phyloP scores from a whole-genome alignment of 1,140 invertebrate genomes.

The Dolichoris vasculosae region DNA sequence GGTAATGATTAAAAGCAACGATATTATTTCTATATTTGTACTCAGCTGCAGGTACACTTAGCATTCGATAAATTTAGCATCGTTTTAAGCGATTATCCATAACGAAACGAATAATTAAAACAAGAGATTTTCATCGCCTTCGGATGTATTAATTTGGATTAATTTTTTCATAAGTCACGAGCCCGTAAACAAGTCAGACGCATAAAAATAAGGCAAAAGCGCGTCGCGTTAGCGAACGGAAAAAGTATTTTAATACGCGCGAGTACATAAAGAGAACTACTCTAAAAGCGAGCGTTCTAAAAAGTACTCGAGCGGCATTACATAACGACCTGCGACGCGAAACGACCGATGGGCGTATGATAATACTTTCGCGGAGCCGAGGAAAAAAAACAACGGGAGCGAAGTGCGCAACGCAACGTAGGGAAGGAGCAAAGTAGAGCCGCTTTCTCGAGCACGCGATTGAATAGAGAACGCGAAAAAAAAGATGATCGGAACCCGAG shows the following conservation, averaged over 20 bases:
- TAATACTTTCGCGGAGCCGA: background rate
- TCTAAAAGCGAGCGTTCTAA: background rate
- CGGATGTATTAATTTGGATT: too few relatives aligned
- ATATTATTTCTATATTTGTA: too few relatives aligned
- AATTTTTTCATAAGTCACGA: too few relatives aligned
- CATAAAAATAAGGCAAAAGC: too few relatives aligned
- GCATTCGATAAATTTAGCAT: too few relatives aligned
- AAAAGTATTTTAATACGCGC: background rate
- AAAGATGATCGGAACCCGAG: background rate
- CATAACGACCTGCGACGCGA: background rate
- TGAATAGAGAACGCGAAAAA: background rate
- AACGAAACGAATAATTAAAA: background rate
- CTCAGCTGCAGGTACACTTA: too few relatives aligned
- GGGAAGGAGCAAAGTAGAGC: background rate
- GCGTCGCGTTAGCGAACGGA: background rate
- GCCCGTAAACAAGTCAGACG: too few relatives aligned
- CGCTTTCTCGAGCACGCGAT: constrained; percentile 28
- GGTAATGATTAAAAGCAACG: too few relatives aligned
- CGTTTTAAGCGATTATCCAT: background rate
- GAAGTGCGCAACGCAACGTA: background rate
- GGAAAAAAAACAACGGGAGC: background rate
- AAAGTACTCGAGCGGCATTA: background rate
- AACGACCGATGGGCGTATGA: constrained; percentile 25
- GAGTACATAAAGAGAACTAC: background rate
- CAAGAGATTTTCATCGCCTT: too few relatives aligned